These are phyloP conservation scores for Bucorvus abyssinicus DNA, from an alignment of 2,797 vertebrate genomes.

Conservation along the genomic window DNA sequence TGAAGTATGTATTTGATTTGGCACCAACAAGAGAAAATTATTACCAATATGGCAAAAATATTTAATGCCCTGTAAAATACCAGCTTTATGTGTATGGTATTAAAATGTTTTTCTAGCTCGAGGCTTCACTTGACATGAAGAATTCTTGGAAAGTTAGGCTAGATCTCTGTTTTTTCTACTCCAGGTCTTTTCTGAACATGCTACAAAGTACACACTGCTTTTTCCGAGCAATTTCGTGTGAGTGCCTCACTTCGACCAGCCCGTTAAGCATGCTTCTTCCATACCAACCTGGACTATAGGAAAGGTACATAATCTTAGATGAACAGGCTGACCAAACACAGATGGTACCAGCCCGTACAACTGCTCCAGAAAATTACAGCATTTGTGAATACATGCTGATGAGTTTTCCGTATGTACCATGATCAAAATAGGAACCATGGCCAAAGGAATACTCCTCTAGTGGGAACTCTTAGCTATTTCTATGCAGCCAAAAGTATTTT, in stretches of 20 bases:
- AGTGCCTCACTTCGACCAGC: background rate
- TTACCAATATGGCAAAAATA: slow-evolving; percentile 36
- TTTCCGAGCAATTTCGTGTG: background rate
- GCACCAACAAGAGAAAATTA: background rate
- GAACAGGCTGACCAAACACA: background rate
- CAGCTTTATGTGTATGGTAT: slow-evolving; percentile 9
- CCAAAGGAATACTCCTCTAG: background rate
- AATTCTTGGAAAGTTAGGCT: slow-evolving; percentile 46
- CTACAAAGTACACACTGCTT: background rate
- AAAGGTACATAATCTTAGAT: background rate
- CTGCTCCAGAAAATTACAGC: background rate
- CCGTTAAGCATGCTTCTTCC: background rate
- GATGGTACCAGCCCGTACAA: background rate
- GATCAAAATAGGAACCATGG: background rate
- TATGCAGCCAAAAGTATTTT: background rate
- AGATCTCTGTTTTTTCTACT: background rate
- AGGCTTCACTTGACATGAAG: slow-evolving; percentile 39
- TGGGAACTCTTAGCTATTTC: background rate
- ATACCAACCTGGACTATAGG: background rate
- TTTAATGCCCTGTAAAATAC: slow-evolving; percentile 56
- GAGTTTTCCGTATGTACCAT: background rate
- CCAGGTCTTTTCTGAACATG: background rate
- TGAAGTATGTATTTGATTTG: slow-evolving; percentile 45
- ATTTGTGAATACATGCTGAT: background rate
- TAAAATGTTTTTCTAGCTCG: slow-evolving; percentile 53